phyloP scores from a whole-genome alignment of 2,797 vertebrate genomes.

The Odontamblyopus rebecca region DNA sequence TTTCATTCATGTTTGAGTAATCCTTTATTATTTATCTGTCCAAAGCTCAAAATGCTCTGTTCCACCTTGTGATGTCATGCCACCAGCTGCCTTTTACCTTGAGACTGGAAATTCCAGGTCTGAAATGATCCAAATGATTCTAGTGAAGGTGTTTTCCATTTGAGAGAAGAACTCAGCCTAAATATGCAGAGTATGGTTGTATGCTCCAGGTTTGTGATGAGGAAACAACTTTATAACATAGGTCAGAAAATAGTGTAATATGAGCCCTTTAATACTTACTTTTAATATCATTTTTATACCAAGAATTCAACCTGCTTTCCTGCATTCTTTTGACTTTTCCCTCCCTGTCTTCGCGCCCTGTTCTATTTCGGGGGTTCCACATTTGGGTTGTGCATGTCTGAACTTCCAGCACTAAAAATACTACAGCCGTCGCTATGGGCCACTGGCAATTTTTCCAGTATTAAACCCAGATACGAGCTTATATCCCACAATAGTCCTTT shows the following conservation, averaged over 20 bases:
- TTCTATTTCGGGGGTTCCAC: constrained; percentile 39
- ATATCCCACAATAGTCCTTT: background rate
- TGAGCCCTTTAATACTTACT: background rate
- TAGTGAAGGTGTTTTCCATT: too few species aligned
- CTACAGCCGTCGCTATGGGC: constrained; percentile 26
- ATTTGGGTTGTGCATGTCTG: constrained; percentile 33
- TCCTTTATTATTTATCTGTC: background rate
- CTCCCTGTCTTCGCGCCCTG: background rate
- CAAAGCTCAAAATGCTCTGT: too few species aligned
- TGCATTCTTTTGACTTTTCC: background rate
- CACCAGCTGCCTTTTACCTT: too few species aligned
- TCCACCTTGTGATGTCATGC: too few species aligned
- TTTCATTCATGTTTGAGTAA: too few species aligned
- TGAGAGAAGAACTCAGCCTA: too few species aligned
- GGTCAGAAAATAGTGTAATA: too few species aligned
- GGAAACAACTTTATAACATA: too few species aligned
- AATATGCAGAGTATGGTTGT: too few species aligned
- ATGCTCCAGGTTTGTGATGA: too few species aligned
- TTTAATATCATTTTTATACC: background rate
- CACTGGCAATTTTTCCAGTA: constrained; percentile 9
- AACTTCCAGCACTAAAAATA: constrained; percentile 54
- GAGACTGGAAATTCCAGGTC: too few species aligned
- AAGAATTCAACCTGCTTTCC: background rate
- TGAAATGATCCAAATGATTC: too few species aligned
- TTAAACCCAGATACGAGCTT: background rate